Evolutionary conservation across 2,888 invertebrate genomes (phyloP).

Genomic region (Hyles lineata): DNA sequence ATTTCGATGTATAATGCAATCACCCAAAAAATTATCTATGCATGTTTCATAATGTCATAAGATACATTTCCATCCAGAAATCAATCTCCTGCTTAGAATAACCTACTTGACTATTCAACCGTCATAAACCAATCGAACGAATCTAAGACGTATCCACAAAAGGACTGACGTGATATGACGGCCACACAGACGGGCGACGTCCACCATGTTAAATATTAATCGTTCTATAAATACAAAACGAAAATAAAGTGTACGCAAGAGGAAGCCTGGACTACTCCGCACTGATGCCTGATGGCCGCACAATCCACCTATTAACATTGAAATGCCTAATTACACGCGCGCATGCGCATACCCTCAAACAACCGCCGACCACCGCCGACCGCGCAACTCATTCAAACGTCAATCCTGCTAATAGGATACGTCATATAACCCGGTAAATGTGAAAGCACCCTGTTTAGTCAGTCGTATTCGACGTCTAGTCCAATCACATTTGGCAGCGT

Average conservation of each 20-base stretch:
- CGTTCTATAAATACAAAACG: slow-evolving; percentile 30
- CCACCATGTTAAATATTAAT: slow-evolving; percentile 41
- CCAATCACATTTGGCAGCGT: slow-evolving; percentile 39
- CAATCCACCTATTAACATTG: slow-evolving; percentile 65
- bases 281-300: slow-evolving; percentile 57
- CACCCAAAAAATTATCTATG: background rate
- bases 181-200: background rate
- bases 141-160: slow-evolving; percentile 1
- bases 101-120: background rate
- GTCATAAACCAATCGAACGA: background rate
- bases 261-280: slow-evolving; percentile 43
- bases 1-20: background rate
- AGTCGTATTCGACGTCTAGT: slow-evolving; percentile 26
- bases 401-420: slow-evolving; percentile 59
- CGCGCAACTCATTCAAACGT: slow-evolving; percentile 64
- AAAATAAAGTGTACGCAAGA: slow-evolving; percentile 36
- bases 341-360: slow-evolving; percentile 51
- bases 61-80: background rate
- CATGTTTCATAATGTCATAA: background rate
- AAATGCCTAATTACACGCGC: slow-evolving; percentile 69
- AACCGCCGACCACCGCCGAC: slow-evolving; percentile 44
- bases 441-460: slow-evolving; percentile 38
- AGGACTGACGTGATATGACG: slow-evolving; percentile 24
- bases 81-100: slow-evolving; percentile 5
- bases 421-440: slow-evolving; percentile 42